phyloP scores from a whole-genome alignment of 2,797 vertebrate genomes.

The Lagorchestes hirsutus region DNA sequence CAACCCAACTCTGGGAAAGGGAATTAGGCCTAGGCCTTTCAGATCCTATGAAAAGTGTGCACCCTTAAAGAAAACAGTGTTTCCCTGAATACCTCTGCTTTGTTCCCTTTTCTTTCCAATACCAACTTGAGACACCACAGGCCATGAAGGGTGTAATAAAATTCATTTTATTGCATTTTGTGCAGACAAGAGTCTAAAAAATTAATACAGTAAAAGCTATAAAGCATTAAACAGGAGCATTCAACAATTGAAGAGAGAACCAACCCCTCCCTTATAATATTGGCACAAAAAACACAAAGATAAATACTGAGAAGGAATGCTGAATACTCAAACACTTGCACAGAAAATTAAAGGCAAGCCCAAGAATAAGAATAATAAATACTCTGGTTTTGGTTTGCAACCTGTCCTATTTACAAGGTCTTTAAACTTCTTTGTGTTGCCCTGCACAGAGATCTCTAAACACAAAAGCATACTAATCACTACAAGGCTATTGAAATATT shows the following conservation, averaged over 20 bases:
- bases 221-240: conserved; percentile 98
- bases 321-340: conserved; percentile 93
- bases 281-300: conserved; percentile 93
- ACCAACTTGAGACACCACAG: conserved; percentile 61
- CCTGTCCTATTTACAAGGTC: conserved; percentile 87
- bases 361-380: conserved; percentile 81
- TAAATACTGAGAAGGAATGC: conserved; percentile 81
- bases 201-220: conserved; percentile 95
- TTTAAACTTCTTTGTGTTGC: conserved; percentile 85
- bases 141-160: conserved; percentile 94
- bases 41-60: neutral
- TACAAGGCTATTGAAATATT: conserved; percentile 87
- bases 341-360: conserved; percentile 93
- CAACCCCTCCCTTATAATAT: conserved; percentile 91
- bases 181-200: conserved; percentile 99
- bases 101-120: neutral
- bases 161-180: conserved; percentile 99
- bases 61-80: neutral
- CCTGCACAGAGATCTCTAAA: conserved; percentile 86
- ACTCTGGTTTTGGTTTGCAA: conserved; percentile 84
- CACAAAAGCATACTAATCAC: conserved; percentile 87
- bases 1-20: neutral
- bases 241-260: conserved; percentile 94
- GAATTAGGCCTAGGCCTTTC: neutral
- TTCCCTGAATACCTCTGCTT: neutral